These are phyloP conservation scores for Agrenia bidenticulata DNA, from an alignment of 2,888 invertebrate species.

Conservation along the genomic window DNA sequence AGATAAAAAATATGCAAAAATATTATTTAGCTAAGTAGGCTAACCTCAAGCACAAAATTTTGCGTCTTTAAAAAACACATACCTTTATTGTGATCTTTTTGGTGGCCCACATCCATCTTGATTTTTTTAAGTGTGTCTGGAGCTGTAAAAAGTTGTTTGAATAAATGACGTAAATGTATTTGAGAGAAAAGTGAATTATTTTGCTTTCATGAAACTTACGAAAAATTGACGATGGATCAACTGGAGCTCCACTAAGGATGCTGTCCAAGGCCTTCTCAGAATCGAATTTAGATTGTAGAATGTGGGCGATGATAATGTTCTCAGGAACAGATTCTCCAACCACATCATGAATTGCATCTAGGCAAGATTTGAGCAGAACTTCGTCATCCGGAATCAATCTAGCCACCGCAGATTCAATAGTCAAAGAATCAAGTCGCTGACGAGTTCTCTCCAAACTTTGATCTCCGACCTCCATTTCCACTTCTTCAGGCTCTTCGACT, in stretches of 20 bases:
- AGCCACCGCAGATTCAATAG: constrained; percentile 59
- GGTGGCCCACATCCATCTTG: not conserved
- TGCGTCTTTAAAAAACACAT: no score
- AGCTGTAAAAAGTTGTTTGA: not conserved
- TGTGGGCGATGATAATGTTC: constrained; percentile 69
- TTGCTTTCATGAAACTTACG: constrained; percentile 13
- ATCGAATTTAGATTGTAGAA: constrained; percentile 72
- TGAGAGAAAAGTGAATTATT: no score
- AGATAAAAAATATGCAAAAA: no score
- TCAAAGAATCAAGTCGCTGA: constrained; percentile 54
- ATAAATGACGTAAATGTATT: no score
- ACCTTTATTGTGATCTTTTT: no score
- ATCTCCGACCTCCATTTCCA: constrained; percentile 63
- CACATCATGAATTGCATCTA: constrained; percentile 77
- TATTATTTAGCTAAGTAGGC: no score
- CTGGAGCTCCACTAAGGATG: constrained; percentile 64
- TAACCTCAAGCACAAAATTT: no score
- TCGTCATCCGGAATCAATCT: constrained; percentile 69
- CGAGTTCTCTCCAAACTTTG: constrained; percentile 53
- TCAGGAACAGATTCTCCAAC: constrained; percentile 76
- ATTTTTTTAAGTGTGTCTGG: not conserved
- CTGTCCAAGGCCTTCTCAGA: constrained; percentile 71
- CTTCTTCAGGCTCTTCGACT: constrained; percentile 6
- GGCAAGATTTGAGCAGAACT: constrained; percentile 75
- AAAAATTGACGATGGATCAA: constrained; percentile 31